Conservation (phyloP, 2,888 invertebrate genomes). For the Chrysopilus asiliformis region DNA sequence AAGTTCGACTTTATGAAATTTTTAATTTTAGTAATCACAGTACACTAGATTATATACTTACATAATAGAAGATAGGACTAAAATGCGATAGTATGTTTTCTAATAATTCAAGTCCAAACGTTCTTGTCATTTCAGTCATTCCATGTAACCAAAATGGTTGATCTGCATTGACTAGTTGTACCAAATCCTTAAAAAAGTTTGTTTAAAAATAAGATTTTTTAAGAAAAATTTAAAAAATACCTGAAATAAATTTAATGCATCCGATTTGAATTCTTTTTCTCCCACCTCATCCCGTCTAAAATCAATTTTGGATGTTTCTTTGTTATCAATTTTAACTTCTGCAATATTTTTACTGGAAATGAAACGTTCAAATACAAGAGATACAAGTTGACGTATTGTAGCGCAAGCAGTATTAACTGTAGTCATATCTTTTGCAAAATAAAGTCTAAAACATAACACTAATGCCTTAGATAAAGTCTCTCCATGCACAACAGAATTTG, state of each 20-base stretch:
- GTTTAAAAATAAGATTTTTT: constrained; percentile 1
- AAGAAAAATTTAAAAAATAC: constrained; percentile 31
- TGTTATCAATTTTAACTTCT: constrained; percentile 29
- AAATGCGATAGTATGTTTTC: constrained; percentile 86
- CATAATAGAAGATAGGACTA: constrained; percentile 72
- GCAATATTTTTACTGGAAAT: too few relatives aligned
- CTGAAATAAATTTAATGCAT: constrained; percentile 90
- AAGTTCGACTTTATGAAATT: not conserved
- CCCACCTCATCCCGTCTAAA: constrained; percentile 35
- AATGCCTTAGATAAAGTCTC: constrained; percentile 84
- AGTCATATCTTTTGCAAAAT: constrained; percentile 86
- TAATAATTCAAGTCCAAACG: constrained; percentile 88
- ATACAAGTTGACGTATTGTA: constrained; percentile 89
- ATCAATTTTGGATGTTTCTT: constrained; percentile 1
- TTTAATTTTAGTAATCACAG: not conserved
- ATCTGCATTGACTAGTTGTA: constrained; percentile 92
- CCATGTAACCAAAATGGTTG: constrained; percentile 91
- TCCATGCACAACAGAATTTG: constrained; percentile 89
- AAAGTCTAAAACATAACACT: constrained; percentile 92
- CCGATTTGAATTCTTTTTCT: constrained; percentile 75
- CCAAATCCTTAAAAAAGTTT: constrained; percentile 58
- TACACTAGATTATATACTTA: constrained; percentile 24
- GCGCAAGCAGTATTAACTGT: constrained; percentile 97
- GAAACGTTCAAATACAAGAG: constrained; percentile 79
- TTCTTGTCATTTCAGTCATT: constrained; percentile 93